A percentile compares a stretch with the other conserved stretches of the same genome.
phyloP scores from a whole-genome alignment of 2,888 invertebrate species.

The Linhomoeus sp. region DNA sequence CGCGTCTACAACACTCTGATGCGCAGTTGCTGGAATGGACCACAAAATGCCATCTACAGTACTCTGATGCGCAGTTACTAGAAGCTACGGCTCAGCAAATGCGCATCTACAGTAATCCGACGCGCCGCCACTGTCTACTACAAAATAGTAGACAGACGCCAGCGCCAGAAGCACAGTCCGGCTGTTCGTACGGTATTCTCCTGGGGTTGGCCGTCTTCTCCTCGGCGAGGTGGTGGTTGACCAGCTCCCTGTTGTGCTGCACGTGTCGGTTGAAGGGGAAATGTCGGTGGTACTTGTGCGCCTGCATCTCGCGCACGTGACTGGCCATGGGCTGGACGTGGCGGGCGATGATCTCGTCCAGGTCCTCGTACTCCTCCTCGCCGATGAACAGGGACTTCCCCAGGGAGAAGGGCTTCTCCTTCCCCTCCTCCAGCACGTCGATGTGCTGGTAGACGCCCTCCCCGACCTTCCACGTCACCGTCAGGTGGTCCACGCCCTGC shows the following conservation, averaged over 20 bases:
- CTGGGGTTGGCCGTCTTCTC: constrained; percentile 51
- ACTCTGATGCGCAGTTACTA: too few species aligned
- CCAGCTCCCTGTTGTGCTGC: constrained; percentile 44
- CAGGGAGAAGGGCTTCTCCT: constrained; percentile 82
- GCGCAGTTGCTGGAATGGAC: too few species aligned
- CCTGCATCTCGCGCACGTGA: constrained; percentile 66
- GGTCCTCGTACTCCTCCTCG: constrained; percentile 75
- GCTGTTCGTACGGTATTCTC: constrained; percentile 18
- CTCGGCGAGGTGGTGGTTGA: constrained; percentile 64
- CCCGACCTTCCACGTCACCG: constrained; percentile 94
- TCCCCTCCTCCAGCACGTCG: constrained; percentile 80
- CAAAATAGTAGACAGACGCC: too few species aligned
- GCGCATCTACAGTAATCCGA: too few species aligned
- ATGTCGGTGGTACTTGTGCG: constrained; percentile 70
- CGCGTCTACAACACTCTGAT: not conserved
- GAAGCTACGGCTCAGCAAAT: too few species aligned
- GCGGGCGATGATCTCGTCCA: constrained; percentile 95
- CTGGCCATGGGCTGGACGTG: constrained; percentile 90
- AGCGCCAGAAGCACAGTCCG: too few species aligned
- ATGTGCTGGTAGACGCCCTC: constrained; percentile 87
- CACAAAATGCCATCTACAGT: too few species aligned
- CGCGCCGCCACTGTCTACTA: too few species aligned
- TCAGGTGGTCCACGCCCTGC: constrained; percentile 70
- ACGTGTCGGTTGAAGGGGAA: constrained; percentile 18
- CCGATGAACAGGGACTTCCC: constrained; percentile 64